These are phyloP conservation scores for Dynastes maya DNA, from an alignment of 2,888 invertebrate genomes.

Conservation along the genomic window DNA sequence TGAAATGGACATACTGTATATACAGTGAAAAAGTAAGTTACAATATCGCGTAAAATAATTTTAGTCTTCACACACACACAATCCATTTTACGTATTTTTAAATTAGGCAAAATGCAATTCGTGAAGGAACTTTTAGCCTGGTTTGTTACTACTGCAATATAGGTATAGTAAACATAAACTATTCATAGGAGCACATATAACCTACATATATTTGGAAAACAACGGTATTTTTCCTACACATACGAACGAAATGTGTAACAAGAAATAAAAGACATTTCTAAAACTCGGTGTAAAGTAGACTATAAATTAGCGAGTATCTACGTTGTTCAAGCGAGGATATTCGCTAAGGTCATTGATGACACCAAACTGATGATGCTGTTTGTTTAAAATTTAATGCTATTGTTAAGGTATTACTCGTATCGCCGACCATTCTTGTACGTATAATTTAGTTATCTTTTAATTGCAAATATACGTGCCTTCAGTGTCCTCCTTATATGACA, in stretches of 20 bases:
- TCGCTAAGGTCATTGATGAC: background rate
- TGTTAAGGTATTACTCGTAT: constrained; percentile 9
- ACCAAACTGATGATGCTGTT: constrained; percentile 12
- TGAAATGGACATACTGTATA: too few species aligned
- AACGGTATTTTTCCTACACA: constrained; percentile 2
- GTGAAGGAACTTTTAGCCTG: too few species aligned
- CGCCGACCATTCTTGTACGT: background rate
- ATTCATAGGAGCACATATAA: background rate
- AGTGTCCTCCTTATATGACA: constrained; percentile 25
- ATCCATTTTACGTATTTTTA: too few species aligned
- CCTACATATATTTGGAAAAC: background rate
- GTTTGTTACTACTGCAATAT: too few species aligned
- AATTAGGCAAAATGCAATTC: too few species aligned
- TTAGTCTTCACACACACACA: too few species aligned
- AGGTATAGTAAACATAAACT: too few species aligned
- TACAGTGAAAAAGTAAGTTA: too few species aligned
- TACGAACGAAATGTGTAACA: background rate
- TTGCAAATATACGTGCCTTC: constrained; percentile 32
- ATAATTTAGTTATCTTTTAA: constrained; percentile 33
- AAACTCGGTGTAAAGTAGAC: background rate
- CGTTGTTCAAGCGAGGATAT: constrained; percentile 3
- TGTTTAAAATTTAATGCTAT: constrained; percentile 19
- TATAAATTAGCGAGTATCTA: constrained; percentile 16
- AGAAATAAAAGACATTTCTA: constrained; percentile 14
- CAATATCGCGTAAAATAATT: too few species aligned